phyloP scores from a whole-genome alignment of 2,113 vertebrate species.

The Mastomys coucha region DNA sequence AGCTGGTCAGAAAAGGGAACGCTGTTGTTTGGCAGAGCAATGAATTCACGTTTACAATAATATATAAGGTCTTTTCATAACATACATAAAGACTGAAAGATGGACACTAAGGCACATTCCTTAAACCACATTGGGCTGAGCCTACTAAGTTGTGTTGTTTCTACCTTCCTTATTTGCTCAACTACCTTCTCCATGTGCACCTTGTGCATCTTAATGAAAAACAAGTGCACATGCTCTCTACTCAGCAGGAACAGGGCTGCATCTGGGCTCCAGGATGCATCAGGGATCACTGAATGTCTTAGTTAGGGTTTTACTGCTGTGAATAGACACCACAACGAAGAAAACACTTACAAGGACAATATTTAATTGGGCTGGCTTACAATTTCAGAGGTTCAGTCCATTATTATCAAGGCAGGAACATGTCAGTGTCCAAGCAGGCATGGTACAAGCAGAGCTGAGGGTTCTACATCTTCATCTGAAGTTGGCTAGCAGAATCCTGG shows the following conservation, averaged over 20 bases:
- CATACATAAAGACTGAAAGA: neutral
- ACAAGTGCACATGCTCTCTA: fast-evolving
- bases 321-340: too few species aligned
- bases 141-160: neutral
- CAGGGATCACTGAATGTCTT: too few species aligned
- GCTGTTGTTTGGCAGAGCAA: neutral
- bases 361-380: too few species aligned
- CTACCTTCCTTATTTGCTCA: neutral
- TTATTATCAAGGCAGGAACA: too few species aligned
- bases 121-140: neutral
- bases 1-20: neutral
- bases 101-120: neutral
- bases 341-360: too few species aligned
- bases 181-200: neutral
- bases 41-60: neutral
- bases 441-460: too few species aligned
- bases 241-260: fast-evolving
- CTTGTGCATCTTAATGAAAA: neutral
- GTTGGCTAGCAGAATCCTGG: too few species aligned
- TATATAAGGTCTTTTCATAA: neutral
- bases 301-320: too few species aligned
- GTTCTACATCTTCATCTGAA: too few species aligned
- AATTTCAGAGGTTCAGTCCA: too few species aligned
- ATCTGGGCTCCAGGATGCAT: neutral
- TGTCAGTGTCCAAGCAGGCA: too few species aligned